phyloP scores from a whole-genome alignment of 1,140 invertebrate species.

The Probaryconus sp. region DNA sequence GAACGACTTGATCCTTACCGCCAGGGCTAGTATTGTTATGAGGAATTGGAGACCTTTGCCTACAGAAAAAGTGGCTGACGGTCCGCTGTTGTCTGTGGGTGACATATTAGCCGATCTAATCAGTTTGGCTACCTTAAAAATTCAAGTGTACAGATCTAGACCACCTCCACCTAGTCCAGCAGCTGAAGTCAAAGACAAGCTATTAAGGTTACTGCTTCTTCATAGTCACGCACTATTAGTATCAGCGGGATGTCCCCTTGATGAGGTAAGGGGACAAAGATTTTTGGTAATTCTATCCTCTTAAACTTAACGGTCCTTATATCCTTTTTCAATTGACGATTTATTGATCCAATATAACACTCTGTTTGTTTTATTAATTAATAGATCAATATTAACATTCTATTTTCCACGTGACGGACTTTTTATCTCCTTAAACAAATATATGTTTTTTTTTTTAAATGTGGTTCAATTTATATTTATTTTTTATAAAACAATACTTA shows the following conservation, averaged over 20 bases:
- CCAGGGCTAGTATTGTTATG: constrained; percentile 89
- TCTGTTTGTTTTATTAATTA: no score
- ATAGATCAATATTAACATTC: no score
- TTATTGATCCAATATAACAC: no score
- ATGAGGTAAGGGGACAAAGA: constrained; percentile 94
- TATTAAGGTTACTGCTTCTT: constrained; percentile 90
- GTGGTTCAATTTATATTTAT: constrained; percentile 42
- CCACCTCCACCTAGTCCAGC: constrained; percentile 82
- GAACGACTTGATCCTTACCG: constrained; percentile 75
- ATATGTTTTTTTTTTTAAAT: no score
- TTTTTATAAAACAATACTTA: constrained; percentile 13
- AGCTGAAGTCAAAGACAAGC: constrained; percentile 94
- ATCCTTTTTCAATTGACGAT: no score
- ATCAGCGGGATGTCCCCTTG: constrained; percentile 93
- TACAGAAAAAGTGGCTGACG: constrained; percentile 93
- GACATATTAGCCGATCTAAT: constrained; percentile 95
- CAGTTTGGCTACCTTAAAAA: constrained; percentile 92
- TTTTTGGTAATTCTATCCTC: constrained; percentile 44
- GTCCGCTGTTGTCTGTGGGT: constrained; percentile 89
- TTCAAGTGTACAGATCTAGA: constrained; percentile 90
- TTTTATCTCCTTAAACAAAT: no score
- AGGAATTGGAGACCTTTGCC: constrained; percentile 96
- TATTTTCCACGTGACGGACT: no score
- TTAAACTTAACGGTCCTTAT: constrained; percentile 10
- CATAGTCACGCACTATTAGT: constrained; percentile 92